Evolutionary conservation across 2,888 invertebrate genomes (phyloP).

Genomic region (Drosophila melanocephala): DNA sequence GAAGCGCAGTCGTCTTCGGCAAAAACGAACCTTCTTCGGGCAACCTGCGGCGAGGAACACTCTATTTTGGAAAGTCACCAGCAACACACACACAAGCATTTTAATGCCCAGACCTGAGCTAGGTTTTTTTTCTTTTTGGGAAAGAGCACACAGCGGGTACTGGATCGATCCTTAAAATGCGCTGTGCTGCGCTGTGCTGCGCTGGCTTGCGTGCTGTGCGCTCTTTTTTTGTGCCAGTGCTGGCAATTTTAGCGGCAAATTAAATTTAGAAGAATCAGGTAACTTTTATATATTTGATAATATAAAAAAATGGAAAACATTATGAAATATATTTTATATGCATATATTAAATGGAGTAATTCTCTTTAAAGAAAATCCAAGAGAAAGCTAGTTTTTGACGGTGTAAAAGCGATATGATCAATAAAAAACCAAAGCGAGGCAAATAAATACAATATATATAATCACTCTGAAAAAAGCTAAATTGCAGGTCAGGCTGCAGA

Average conservation of each 20-base stretch:
- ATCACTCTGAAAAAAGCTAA: neutral
- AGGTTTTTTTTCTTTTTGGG: neutral
- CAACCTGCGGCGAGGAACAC: slow-evolving; percentile 36
- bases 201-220: slow-evolving; percentile 35
- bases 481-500: neutral
- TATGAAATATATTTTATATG: neutral
- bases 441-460: neutral
- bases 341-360: neutral
- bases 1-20: slow-evolving; percentile 4
- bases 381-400: neutral
- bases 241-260: neutral
- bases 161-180: slow-evolving; percentile 39
- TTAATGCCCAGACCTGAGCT: neutral
- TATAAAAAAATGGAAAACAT: neutral
- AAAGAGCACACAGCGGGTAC: slow-evolving; percentile 56
- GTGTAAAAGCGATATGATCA: neutral
- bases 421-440: neutral
- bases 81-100: slow-evolving; percentile 6
- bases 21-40: slow-evolving; percentile 11
- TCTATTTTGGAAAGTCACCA: slow-evolving; percentile 22
- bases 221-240: slow-evolving; percentile 17
- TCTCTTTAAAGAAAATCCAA: neutral
- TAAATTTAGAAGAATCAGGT: neutral
- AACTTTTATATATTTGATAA: neutral
- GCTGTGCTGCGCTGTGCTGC: slow-evolving; percentile 5